A percentile compares a stretch with the other conserved stretches of the same genome.
phyloP scores from a whole-genome alignment of 2,113 vertebrate genomes.

The Tachysurus fulvidraco region DNA sequence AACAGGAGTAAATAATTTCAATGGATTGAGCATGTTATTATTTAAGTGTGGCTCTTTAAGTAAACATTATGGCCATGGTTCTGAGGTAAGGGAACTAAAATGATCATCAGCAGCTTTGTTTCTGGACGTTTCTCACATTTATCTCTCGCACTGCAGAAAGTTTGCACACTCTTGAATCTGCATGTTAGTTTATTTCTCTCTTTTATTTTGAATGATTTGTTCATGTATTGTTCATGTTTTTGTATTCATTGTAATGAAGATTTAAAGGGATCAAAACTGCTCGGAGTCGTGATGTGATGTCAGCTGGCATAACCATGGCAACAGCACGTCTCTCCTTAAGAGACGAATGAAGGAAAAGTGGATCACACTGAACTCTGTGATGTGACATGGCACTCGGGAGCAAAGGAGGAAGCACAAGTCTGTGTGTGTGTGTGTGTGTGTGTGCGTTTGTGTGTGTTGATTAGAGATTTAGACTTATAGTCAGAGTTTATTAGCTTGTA shows the following conservation, averaged over 20 bases:
- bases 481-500: slow-evolving; percentile 8
- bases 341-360: background rate
- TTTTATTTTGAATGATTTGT: background rate
- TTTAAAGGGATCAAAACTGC: background rate
- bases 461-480: background rate
- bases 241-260: background rate
- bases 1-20: background rate
- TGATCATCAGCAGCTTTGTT: background rate
- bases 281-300: background rate
- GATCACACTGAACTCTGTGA: background rate
- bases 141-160: background rate
- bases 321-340: background rate
- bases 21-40: background rate
- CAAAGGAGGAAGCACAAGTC: slow-evolving; percentile 35
- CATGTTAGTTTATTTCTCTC: background rate
- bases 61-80: background rate
- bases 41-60: background rate
- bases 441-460: slow-evolving; percentile 18
- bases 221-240: slow-evolving; percentile 1
- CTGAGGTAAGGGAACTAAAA: background rate
- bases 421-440: slow-evolving; percentile 4
- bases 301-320: slow-evolving; percentile 26
- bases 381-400: too few species aligned
- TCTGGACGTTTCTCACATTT: background rate
- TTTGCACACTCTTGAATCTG: slow-evolving; percentile 2